Percentiles rank a stretch among this genome's conserved stretches.
Conservation (phyloP, 2,888 invertebrate genomes). For the Agriopis aurantiaria region DNA sequence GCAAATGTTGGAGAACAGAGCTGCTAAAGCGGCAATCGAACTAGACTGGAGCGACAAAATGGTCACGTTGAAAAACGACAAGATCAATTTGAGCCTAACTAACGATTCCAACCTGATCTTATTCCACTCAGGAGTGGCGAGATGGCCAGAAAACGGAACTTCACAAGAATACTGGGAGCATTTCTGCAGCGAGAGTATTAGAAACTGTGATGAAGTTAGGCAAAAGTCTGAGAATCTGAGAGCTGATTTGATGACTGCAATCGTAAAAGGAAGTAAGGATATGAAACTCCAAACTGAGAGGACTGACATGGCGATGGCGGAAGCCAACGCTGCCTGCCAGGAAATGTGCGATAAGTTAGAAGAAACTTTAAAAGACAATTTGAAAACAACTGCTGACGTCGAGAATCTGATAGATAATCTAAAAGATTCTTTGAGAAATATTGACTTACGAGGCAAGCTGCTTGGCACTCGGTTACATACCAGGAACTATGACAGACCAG, state of each 20-base stretch:
- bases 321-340: slow-evolving; percentile 91
- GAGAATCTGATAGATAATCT: slow-evolving; percentile 91
- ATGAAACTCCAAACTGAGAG: slow-evolving; percentile 93
- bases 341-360: slow-evolving; percentile 90
- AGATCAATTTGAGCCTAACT: slow-evolving; percentile 88
- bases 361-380: slow-evolving; percentile 89
- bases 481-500: slow-evolving; percentile 89
- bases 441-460: slow-evolving; percentile 91
- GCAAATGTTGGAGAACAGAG: slow-evolving; percentile 89
- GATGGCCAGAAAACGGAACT: slow-evolving; percentile 91
- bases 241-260: slow-evolving; percentile 88
- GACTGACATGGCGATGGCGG: slow-evolving; percentile 91
- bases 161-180: slow-evolving; percentile 92
- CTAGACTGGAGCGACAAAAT: slow-evolving; percentile 96
- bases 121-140: slow-evolving; percentile 92
- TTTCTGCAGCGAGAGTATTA: slow-evolving; percentile 91
- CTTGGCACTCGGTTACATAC: slow-evolving; percentile 93
- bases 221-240: slow-evolving; percentile 90
- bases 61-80: slow-evolving; percentile 90
- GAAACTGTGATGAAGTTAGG: slow-evolving; percentile 91
- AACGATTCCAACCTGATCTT: slow-evolving; percentile 89
- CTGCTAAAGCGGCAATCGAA: slow-evolving; percentile 92
- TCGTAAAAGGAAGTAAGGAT: slow-evolving; percentile 93
- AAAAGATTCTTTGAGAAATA: slow-evolving; percentile 88
- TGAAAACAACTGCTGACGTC: slow-evolving; percentile 91